Conservation (phyloP, 2,888 invertebrate genomes). For the Apodemia duryi region DNA sequence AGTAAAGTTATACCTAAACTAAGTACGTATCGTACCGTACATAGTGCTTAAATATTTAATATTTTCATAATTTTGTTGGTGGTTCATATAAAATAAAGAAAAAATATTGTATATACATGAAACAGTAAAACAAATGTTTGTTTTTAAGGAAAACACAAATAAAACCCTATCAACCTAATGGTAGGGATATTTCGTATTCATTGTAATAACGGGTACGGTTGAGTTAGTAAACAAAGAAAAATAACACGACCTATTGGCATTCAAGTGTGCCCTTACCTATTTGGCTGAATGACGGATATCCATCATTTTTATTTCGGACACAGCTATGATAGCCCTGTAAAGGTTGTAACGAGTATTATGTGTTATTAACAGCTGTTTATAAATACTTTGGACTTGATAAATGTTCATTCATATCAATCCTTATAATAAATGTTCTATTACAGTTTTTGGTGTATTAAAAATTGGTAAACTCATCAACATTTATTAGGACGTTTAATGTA, state of each 20-base stretch:
- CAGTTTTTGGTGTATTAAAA: too few relatives aligned
- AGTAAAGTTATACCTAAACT: too few relatives aligned
- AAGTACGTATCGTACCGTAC: too few relatives aligned
- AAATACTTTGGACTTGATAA: slow-evolving; percentile 66
- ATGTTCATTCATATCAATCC: slow-evolving; percentile 47
- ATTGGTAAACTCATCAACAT: too few relatives aligned
- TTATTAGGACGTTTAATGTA: too few relatives aligned
- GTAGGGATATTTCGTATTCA: slow-evolving; percentile 4
- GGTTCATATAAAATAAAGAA: too few relatives aligned
- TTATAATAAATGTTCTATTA: slow-evolving; percentile 38
- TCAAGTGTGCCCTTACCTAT: slow-evolving; percentile 36
- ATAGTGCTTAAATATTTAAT: too few relatives aligned
- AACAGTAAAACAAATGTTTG: neutral
- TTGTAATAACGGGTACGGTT: slow-evolving; percentile 6
- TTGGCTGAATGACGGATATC: slow-evolving; percentile 60
- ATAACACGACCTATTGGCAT: slow-evolving; percentile 20
- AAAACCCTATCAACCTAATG: slow-evolving; percentile 1
- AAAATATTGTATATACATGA: too few relatives aligned
- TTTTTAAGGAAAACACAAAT: neutral
- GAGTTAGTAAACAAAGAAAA: slow-evolving; percentile 8
- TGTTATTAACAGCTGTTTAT: slow-evolving; percentile 69
- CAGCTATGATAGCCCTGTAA: slow-evolving; percentile 63
- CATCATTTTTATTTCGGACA: slow-evolving; percentile 71
- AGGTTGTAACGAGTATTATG: slow-evolving; percentile 70
- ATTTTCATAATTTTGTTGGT: too few relatives aligned